Conservation (phyloP, 2,888 invertebrate genomes). For the Lasius platythorax region DNA sequence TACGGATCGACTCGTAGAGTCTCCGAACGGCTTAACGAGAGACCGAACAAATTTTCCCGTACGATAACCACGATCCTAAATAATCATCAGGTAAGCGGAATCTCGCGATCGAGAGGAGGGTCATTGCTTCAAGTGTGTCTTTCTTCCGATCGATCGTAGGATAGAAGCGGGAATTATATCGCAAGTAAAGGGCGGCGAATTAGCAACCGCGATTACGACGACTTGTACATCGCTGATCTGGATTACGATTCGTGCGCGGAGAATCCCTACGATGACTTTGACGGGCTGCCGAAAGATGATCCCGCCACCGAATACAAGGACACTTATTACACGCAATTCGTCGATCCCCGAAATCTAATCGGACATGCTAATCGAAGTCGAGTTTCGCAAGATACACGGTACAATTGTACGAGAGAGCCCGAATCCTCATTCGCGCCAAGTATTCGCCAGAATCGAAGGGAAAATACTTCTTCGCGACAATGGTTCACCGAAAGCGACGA, state of each 20-base stretch:
- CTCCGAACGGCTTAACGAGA: not conserved
- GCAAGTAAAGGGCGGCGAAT: not conserved
- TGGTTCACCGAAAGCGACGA: not conserved
- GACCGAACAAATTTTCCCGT: not conserved
- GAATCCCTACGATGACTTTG: not conserved
- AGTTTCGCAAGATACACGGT: not conserved
- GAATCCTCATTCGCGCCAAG: not conserved
- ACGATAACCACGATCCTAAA: not conserved
- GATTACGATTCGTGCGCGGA: not conserved
- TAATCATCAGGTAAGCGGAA: slow-evolving; percentile 3
- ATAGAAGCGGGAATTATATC: not conserved
- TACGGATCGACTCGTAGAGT: not conserved
- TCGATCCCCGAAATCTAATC: not conserved
- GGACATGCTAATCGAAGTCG: not conserved
- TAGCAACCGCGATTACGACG: not conserved
- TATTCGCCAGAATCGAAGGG: not conserved
- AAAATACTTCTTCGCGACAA: not conserved
- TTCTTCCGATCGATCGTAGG: slow-evolving; percentile 33
- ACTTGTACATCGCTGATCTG: not conserved
- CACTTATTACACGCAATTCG: slow-evolving; percentile 12
- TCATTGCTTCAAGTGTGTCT: not conserved
- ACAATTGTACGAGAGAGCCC: not conserved
- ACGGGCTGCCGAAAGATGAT: not conserved
- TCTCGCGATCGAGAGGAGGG: not conserved
- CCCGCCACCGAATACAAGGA: not conserved